Evolutionary conservation across 1,140 invertebrate species (phyloP).

Genomic region (Panulirus ornatus): DNA sequence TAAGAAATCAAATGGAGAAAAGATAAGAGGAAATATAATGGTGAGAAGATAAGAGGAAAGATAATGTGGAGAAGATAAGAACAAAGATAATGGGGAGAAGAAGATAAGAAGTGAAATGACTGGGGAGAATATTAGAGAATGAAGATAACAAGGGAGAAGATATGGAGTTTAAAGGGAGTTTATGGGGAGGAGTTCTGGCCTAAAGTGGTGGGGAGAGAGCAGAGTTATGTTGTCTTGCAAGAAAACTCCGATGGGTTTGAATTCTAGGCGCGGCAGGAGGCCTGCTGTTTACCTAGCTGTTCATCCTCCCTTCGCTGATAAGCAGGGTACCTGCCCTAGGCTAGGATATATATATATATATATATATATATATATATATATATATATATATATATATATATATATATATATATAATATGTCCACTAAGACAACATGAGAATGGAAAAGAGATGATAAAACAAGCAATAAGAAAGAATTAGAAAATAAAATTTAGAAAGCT

Average conservation of each 20-base stretch:
- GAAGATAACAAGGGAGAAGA: background rate
- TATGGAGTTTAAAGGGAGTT: background rate
- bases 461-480: slow-evolving; percentile 13
- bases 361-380: no score
- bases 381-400: no score
- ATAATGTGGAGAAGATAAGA: slow-evolving; percentile 13
- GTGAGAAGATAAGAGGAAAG: background rate
- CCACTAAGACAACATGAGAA: no score
- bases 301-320: no score
- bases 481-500: background rate
- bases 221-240: no score
- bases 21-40: background rate
- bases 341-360: no score
- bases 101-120: slow-evolving; percentile 5
- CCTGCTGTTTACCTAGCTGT: no score
- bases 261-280: no score
- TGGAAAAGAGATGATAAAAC: slow-evolving; percentile 31
- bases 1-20: background rate
- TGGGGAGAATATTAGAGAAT: background rate
- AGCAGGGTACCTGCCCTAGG: no score
- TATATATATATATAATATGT: no score
- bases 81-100: slow-evolving; percentile 15
- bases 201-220: no score
- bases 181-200: background rate
- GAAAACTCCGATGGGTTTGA: no score